Evolutionary conservation across 2,888 invertebrate species (phyloP).

Genomic region (Willowsia nigromaculata): DNA sequence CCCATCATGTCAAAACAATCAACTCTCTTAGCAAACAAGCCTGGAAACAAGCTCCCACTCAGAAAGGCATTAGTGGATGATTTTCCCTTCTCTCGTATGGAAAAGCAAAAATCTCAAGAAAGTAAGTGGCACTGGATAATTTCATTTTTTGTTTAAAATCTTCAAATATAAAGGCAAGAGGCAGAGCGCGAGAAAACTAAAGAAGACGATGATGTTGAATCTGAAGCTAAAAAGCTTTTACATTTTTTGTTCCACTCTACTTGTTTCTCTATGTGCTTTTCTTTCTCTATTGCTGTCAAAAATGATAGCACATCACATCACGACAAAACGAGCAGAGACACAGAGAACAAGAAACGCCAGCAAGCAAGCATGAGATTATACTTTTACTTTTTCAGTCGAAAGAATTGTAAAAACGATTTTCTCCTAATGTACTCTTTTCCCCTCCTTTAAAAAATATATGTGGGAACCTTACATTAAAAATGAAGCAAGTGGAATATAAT

Average conservation of each 20-base stretch:
- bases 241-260: constrained; percentile 26
- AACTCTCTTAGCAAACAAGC: neutral
- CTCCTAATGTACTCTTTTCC: constrained; percentile 11
- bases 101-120: neutral
- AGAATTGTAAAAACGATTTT: constrained; percentile 19
- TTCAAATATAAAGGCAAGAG: neutral
- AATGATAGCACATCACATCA: neutral
- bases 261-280: neutral
- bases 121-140: constrained; percentile 24
- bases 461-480: neutral
- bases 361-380: neutral
- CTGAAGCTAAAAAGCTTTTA: constrained; percentile 25
- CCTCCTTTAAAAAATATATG: neutral
- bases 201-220: neutral
- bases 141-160: constrained; percentile 19
- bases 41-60: neutral
- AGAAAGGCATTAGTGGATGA: constrained; percentile 1
- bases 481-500: neutral
- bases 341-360: neutral
- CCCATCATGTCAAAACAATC: constrained; percentile 23
- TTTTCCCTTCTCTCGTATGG: neutral
- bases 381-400: neutral
- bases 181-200: neutral
- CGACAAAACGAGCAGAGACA: neutral
- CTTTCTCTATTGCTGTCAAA: neutral